Evolutionary conservation across 1,140 invertebrate species (phyloP).

Genomic region (Lepidurus packardi): DNA sequence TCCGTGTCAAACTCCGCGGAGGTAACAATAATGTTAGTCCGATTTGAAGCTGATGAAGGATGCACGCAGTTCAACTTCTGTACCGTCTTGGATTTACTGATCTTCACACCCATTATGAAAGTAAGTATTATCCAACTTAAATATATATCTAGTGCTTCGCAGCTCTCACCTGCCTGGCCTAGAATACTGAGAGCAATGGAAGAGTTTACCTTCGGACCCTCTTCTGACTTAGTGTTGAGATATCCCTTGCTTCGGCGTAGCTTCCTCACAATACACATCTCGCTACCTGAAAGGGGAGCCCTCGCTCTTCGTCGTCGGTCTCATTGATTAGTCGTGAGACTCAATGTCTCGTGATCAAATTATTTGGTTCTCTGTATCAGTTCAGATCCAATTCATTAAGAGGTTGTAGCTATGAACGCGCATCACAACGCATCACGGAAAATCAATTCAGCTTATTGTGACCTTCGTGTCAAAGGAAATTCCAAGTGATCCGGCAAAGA

Average conservation of each 20-base stretch:
- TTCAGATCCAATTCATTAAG: slow-evolving; percentile 11
- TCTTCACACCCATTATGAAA: background rate
- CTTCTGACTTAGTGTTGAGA: background rate
- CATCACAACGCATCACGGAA: slow-evolving; percentile 7
- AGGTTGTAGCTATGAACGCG: background rate
- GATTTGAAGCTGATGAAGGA: background rate
- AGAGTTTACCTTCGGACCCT: background rate
- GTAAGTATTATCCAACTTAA: background rate
- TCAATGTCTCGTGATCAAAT: background rate
- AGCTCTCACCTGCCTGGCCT: background rate
- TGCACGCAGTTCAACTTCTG: background rate
- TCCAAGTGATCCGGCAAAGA: background rate
- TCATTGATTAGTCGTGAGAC: background rate
- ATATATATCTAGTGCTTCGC: background rate
- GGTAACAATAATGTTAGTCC: background rate
- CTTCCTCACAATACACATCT: background rate
- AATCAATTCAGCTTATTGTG: background rate
- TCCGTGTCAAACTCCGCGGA: background rate
- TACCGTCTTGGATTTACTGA: background rate
- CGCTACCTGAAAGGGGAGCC: background rate
- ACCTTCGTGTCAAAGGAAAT: background rate
- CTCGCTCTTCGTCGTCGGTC: background rate
- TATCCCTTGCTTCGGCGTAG: background rate
- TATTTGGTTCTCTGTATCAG: slow-evolving; percentile 3
- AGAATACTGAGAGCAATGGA: background rate